Conservation (phyloP, 2,888 invertebrate genomes). For the Trichacis sp. region DNA sequence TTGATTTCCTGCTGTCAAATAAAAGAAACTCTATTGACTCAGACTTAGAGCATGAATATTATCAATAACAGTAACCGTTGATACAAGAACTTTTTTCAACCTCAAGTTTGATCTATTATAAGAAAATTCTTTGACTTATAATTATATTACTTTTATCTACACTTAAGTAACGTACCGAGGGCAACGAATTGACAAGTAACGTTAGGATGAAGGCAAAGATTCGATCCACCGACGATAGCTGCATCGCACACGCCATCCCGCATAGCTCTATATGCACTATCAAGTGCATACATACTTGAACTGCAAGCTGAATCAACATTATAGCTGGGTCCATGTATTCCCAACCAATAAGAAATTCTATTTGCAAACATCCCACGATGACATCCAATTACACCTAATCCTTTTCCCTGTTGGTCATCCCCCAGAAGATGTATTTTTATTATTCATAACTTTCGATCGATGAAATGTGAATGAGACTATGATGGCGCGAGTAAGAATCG, state of each 20-base stretch:
- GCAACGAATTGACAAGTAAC: constrained; percentile 90
- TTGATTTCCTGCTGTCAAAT: constrained; percentile 75
- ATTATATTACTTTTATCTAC: too few relatives aligned
- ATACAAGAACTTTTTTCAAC: too few relatives aligned
- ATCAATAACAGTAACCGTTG: too few relatives aligned
- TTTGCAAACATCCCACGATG: constrained; percentile 93
- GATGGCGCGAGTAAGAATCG: too few relatives aligned
- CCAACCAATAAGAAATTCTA: constrained; percentile 87
- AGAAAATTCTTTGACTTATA: too few relatives aligned
- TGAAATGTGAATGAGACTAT: too few relatives aligned
- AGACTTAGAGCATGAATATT: too few relatives aligned
- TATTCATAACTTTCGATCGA: too few relatives aligned
- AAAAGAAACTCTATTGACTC: too few relatives aligned
- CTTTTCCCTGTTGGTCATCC: constrained; percentile 64
- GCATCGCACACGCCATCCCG: constrained; percentile 85
- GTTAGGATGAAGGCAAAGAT: constrained; percentile 87
- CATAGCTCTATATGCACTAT: constrained; percentile 83
- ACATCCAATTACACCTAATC: constrained; percentile 80
- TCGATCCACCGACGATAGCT: constrained; percentile 89
- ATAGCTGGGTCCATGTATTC: constrained; percentile 88
- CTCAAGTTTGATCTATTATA: too few relatives aligned
- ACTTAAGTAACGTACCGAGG: constrained; percentile 85
- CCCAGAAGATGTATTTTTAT: too few relatives aligned
- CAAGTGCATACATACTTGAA: constrained; percentile 88
- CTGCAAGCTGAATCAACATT: constrained; percentile 93